Base-by-base conservation (phyloP, 2,888 invertebrate species). In the Megaustenia siamemsis region DNA sequence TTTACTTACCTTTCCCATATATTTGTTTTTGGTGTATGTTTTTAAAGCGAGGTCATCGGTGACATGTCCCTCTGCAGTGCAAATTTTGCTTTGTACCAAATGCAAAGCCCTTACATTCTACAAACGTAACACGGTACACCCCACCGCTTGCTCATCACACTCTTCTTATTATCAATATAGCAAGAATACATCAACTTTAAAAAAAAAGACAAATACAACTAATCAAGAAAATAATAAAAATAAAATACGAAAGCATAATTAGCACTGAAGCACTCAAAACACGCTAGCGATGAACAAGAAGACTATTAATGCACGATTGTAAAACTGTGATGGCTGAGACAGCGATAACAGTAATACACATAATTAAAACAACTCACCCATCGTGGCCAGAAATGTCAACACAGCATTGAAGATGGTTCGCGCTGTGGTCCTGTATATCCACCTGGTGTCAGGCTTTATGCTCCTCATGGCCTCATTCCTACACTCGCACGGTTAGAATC, bases 381-480 rank as follows among this genome's bases (percentile, higher is more conserved):
- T 73, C 28, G 71, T 73, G n/a, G 45, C 12, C 28, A 73, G 15
- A 28, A 45, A 45, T 15, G 71, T 12, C 45, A 73, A 45, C 71
- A 73, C 71, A 21, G 28, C 12, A 6, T 45, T 73, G 45, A 45
- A 21, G 71, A 45, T 45, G 28, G 43, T 12, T 3, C 45, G 6
- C 15, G 40, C 28, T 43, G 71, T 73, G 71, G 71, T n/a, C 43
- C 28, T 6, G 71, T 73, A 73, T 73, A 73, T 73, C 71, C 71
- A 73, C 71, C 45, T 73, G 45, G 28, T 73, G 15, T 73, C 71
- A n/a, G 45, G 71, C 45, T 45, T 38, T 28, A 1, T 43, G 71
- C 71, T n/a, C 71, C n/a, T 73, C 71, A 73, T 73, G 71, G 45
- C 71, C 45, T 45, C 71, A 73, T 73, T 45, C 28, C 71, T 45